Evolutionary conservation across 2,113 vertebrate species (phyloP).

Genomic region (Syngnathoides biaculeatus): DNA sequence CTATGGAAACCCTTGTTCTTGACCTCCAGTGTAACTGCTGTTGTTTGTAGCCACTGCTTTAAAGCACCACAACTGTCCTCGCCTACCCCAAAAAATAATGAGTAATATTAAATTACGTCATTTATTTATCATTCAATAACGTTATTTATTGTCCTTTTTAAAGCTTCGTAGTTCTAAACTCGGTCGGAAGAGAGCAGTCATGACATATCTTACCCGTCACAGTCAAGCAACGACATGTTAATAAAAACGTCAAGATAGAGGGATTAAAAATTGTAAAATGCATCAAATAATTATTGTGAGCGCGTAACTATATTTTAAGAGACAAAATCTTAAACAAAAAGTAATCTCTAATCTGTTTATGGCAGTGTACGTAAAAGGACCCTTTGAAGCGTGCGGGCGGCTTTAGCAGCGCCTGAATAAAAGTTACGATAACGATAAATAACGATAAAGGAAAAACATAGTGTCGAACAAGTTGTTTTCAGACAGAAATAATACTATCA

Average conservation of each 20-base stretch:
- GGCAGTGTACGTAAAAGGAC: slow-evolving; percentile 39
- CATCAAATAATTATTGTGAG: slow-evolving; percentile 16
- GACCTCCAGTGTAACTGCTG: slow-evolving; percentile 56
- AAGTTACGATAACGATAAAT: not conserved
- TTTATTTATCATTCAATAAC: no score
- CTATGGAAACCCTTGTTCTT: slow-evolving; percentile 74
- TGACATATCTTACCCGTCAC: slow-evolving; percentile 28
- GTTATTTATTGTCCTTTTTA: not conserved
- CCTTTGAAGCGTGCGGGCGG: not conserved
- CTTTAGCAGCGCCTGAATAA: slow-evolving; percentile 17
- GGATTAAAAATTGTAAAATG: slow-evolving; percentile 20
- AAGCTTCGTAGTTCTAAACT: no score
- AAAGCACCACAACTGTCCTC: slow-evolving; percentile 38
- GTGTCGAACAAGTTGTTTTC: not conserved
- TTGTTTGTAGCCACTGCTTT: slow-evolving; percentile 41
- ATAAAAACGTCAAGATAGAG: slow-evolving; percentile 22
- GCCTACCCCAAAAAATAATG: slow-evolving; percentile 7
- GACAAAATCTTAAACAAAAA: not conserved
- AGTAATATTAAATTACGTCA: not conserved
- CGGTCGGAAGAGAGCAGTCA: not conserved
- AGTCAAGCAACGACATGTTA: slow-evolving; percentile 23
- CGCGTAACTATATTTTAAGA: not conserved
- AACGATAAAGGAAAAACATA: not conserved
- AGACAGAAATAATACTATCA: not conserved
- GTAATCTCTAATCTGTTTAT: slow-evolving; percentile 38